Evolutionary conservation across 1,140 invertebrate genomes (phyloP).

Genomic region (Eubasilissa regina): DNA sequence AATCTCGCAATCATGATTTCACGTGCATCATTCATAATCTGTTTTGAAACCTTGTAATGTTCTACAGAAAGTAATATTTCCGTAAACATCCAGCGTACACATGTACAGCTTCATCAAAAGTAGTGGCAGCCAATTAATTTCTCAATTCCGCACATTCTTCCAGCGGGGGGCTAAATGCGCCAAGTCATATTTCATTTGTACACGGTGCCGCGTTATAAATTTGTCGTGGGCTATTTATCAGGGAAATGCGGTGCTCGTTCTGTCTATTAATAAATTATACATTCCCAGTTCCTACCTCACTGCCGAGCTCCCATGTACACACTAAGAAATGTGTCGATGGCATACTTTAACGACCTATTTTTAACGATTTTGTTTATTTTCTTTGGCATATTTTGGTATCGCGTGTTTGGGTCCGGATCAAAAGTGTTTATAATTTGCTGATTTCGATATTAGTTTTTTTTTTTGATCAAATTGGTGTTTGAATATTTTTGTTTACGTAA

Average conservation of each 20-base stretch:
- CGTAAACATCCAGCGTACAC: no score
- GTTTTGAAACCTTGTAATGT: no score
- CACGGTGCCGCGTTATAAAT: slow-evolving; percentile 30
- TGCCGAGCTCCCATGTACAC: background rate
- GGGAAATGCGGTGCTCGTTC: slow-evolving; percentile 27
- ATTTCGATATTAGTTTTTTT: no score
- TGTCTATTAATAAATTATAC: slow-evolving; percentile 39
- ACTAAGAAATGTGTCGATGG: slow-evolving; percentile 14
- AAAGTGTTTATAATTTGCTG: background rate
- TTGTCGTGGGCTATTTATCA: slow-evolving; percentile 37
- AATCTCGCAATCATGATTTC: no score
- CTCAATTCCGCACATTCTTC: slow-evolving; percentile 20
- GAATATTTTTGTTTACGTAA: background rate
- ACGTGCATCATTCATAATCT: no score
- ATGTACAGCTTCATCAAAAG: slow-evolving; percentile 1
- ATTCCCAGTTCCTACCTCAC: slow-evolving; percentile 3
- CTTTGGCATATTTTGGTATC: background rate
- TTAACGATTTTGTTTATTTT: background rate
- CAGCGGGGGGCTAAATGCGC: slow-evolving; percentile 6
- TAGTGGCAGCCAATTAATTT: slow-evolving; percentile 11
- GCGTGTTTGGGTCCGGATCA: background rate
- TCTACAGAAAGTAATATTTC: no score
- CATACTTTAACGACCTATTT: background rate
- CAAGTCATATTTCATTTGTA: slow-evolving; percentile 36
- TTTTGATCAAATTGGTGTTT: background rate